Evolutionary conservation across 2,888 invertebrate genomes (phyloP).

Genomic region (Homarus gammarus): DNA sequence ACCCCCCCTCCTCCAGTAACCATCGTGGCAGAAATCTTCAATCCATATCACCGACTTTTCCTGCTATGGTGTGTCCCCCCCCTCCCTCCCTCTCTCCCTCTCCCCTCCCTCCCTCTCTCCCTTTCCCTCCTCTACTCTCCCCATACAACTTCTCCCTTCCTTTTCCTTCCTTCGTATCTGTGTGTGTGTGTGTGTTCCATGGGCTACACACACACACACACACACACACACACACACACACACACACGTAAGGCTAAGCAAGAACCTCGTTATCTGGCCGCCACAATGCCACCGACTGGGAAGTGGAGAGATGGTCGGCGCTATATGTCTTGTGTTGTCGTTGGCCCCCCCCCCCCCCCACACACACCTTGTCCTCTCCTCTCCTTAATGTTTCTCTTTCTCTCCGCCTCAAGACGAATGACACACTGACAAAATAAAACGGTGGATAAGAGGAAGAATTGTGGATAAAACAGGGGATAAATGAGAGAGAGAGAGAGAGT

Average conservation of each 20-base stretch:
- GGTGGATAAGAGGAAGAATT: no score
- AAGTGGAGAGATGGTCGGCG: no score
- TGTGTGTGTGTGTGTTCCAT: background rate
- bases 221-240: no score
- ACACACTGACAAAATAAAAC: no score
- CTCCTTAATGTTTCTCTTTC: background rate
- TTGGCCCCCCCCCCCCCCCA: no score
- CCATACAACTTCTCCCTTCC: background rate
- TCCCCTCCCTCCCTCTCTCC: background rate
- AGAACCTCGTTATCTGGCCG: no score
- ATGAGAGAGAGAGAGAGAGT: conserved; percentile 25
- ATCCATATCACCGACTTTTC: conserved; percentile 46
- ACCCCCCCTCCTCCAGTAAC: conserved; percentile 2
- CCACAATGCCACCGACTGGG: no score
- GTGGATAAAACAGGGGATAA: background rate
- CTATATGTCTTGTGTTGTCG: no score
- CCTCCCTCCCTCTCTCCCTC: background rate
- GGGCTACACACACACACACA: background rate
- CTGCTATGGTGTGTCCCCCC: conserved; percentile 9
- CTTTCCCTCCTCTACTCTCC: background rate
- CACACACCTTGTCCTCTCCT: no score
- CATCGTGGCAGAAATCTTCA: conserved; percentile 45
- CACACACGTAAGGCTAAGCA: no score
- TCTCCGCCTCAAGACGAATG: no score
- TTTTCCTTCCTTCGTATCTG: background rate